Evolutionary conservation across 64 coral and sea anemone species (phyloP), one percentile per base, ranked within the genome.

Genomic region (Catalaphyllia jardinei): DNA sequence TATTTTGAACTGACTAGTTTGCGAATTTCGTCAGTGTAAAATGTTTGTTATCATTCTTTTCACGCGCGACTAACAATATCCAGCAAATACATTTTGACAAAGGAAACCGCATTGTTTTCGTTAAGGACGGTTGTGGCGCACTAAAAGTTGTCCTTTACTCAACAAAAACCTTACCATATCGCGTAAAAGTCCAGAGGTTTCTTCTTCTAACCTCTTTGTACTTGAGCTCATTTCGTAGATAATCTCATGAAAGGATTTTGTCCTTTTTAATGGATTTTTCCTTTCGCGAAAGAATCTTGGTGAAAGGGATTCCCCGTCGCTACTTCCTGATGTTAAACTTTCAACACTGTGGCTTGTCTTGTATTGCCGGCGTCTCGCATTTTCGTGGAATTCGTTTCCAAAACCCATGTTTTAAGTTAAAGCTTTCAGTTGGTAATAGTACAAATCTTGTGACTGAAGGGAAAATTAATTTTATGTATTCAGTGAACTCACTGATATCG

Each of bases 131-230:
- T 35, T 20, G 19, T 24, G 18, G 24, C 19, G 63, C 63, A 67
- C 18, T 25, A 67, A 67, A 67, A 67, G 63, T 57, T 27, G 65
- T 11, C 25, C 25, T 69, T 69, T 69, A 69, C 10, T 69, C 9
- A 69, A 25, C 9, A 11, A 69, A 61, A 80, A 61, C 17, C 81
- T 85, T 71, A 85, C 81, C 81, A 85, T 50, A 64, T 85, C 81
- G 60, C 81, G 81, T 11, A 85, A 31, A 85, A 85, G 81, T 24
- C 81, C 81, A 12, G 62, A 71, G 4, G 63, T 52, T 85, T 72
- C 81, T 85, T 85, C 33, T 4, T 71, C 81, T 50, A 85, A 39
- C 17, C 71, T 85, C 42, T 64, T 85, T 85, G 81, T 85, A 60
- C 35, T 85, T 64, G 62, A 67, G 67, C 63, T 51, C 81, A 85